Evolutionary conservation across 2,888 invertebrate genomes (phyloP).

Genomic region (Operophtera brumata): DNA sequence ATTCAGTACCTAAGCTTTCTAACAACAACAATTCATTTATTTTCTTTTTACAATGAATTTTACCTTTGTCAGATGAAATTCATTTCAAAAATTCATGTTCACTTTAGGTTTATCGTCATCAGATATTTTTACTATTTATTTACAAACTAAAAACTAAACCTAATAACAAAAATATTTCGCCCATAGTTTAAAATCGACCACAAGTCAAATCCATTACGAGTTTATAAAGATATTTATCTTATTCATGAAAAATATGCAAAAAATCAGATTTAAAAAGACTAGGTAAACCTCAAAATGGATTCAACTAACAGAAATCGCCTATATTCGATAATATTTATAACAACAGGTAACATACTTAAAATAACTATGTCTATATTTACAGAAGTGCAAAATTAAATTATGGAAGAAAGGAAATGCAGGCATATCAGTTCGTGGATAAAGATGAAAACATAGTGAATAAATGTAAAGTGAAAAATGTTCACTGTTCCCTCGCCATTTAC

Average conservation of each 20-base stretch:
- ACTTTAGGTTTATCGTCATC: neutral
- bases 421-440: constrained; percentile 34
- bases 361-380: constrained; percentile 56
- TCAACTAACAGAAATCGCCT: constrained; percentile 54
- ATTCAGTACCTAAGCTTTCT: neutral
- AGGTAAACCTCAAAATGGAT: constrained; percentile 59
- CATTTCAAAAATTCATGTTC: constrained; percentile 3
- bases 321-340: constrained; percentile 37
- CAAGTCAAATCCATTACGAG: constrained; percentile 60
- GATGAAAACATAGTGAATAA: constrained; percentile 1
- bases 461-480: constrained; percentile 5
- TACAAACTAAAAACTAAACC: constrained; percentile 17
- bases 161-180: constrained; percentile 20
- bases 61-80: constrained; percentile 1
- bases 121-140: constrained; percentile 19
- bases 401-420: constrained; percentile 50
- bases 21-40: too few relatives aligned
- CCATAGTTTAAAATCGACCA: constrained; percentile 44
- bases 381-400: constrained; percentile 36
- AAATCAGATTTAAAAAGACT: constrained; percentile 70
- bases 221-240: constrained; percentile 37
- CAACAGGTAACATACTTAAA: constrained; percentile 68
- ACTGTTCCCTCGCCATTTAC: constrained; percentile 6
- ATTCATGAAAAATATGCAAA: constrained; percentile 34
- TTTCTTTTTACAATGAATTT: neutral